Percentiles rank a stretch among this genome's conserved stretches.
These are phyloP conservation scores for Aromia moschata DNA, from an alignment of 2,888 invertebrate genomes.

Conservation along the genomic window DNA sequence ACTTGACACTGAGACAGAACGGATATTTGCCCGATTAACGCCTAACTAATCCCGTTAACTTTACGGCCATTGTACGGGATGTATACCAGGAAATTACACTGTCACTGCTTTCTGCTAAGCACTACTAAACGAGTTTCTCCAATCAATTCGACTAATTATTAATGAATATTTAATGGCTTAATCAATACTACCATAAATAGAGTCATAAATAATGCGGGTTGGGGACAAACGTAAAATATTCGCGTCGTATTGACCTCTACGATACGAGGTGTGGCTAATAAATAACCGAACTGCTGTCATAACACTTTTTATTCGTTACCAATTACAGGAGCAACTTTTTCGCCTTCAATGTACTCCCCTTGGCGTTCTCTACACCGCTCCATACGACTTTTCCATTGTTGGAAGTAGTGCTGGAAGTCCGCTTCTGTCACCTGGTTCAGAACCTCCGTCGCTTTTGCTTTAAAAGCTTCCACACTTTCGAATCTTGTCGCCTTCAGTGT, in stretches of 20 bases:
- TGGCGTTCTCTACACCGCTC: too few species aligned
- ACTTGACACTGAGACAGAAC: slow-evolving; percentile 19
- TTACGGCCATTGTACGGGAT: slow-evolving; percentile 17
- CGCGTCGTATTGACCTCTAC: background rate
- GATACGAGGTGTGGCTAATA: too few species aligned
- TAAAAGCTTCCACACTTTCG: too few species aligned
- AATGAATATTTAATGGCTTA: slow-evolving; percentile 18
- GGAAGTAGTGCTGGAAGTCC: too few species aligned
- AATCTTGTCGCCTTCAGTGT: too few species aligned
- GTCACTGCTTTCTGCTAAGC: slow-evolving; percentile 26
- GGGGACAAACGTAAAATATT: background rate
- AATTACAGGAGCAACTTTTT: too few species aligned
- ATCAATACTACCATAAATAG: slow-evolving; percentile 1
- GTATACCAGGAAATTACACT: slow-evolving; percentile 39
- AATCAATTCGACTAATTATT: slow-evolving; percentile 18
- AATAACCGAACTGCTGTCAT: too few species aligned
- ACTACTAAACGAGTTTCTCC: slow-evolving; percentile 4
- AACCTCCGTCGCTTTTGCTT: too few species aligned
- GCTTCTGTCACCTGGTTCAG: too few species aligned
- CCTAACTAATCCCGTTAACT: slow-evolving; percentile 22
- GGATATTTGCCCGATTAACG: slow-evolving; percentile 40
- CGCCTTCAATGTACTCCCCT: too few species aligned
- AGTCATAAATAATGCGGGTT: background rate
- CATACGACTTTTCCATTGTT: too few species aligned
- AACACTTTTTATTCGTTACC: too few species aligned